Evolutionary conservation across 2,113 vertebrate species (phyloP), one percentile per base, ranked within the genome.

Genomic region (Engraulis encrasicolus): DNA sequence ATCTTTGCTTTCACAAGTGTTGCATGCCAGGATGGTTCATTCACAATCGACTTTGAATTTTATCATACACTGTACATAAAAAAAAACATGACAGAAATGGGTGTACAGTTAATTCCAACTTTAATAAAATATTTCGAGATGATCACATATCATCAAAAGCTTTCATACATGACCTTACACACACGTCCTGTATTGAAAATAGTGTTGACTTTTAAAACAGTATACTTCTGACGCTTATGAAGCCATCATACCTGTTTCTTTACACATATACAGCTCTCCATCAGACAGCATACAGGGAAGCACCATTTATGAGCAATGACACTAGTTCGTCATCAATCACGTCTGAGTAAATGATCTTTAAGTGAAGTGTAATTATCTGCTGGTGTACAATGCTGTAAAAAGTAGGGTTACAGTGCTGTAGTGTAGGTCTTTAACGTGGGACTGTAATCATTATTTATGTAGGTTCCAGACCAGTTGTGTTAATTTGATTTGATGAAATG

Each of bases 121-220:
- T 66, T 82, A 71, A 74, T 74, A 49, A 74, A 74, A 31, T 14
- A 74, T 82, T 6, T 74, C 23, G 58, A 71, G 12, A 71, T 23
- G 54, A 58, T 74, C 27, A 74, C 27, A 31, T 66, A 66, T 74
- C 31, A 74, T 34, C 66, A 74, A 74, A 74, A 74, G 27, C 1
- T 74, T 74, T n/a, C n/a, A n/a, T 74, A 74, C 66, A 74, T 74
- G 34, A 36, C 15, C 66, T 11, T 74, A 71, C 27, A 71, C 27
- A 71, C 61, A 74, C 31, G 34, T 34, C 66, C 66, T 48, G 49
- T 31, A 19, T 50, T 50, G n/a, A 50, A 50, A 80, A 80, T 50
- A 48, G 45, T 50, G n/a, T 20, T 50, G 37, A 49, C 27, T 71
- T 34, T 31, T 31, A 74, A 11, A 74, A 9, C 9, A 45, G 40